Evolutionary conservation across 2,113 vertebrate genomes (phyloP), one percentile per base, ranked within the genome.

Genomic region (Dolichotis patagonum): DNA sequence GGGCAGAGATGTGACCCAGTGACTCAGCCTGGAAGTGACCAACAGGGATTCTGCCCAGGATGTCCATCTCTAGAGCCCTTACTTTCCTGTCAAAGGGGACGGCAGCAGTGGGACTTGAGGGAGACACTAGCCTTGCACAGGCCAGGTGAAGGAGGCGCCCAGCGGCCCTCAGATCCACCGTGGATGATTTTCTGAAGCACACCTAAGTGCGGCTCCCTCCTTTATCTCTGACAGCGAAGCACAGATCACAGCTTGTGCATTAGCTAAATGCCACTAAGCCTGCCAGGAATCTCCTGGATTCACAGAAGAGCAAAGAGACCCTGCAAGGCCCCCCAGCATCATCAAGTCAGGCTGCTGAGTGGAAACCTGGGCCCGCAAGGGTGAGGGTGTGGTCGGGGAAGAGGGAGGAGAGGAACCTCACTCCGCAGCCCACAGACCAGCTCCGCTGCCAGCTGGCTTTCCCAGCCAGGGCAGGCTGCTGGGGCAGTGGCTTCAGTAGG

Each of bases 331-430:
- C 83, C 60, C 35, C 41, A 86, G 77, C 38, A 32, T 49, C 7
- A 1, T 19, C 30, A 43, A 43, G 30, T 69, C 52, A 26, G 43
- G 60, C 38, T 28, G 73, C 77, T 52, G 8, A 22, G 20, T 4
- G 19, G 7, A 49, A 58, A 62, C 22, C 58, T 65, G 2, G 46
- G 4, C 32, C 46, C 24, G 52, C 5, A 0, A 38, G 41, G 52
- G 0, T 3, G 41, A 2, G 43, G 28, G 26, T 16, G 19, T 22
- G 52, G 38, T 19, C 11, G 3, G 1, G 16, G 38, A 2, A 1
- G 4, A 30, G 14, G 65, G n/a, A 5, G 1, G 16, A 19, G 19
- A 38, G 46, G 82, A 54, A 28, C 7, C 22, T 46, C 5, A 2
- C 3, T 6, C 49, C 54, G n/a, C 9, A n/a, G 65, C 67, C 32